These are phyloP conservation scores for Chaetodon auriga DNA, from an alignment of 2,113 vertebrate species.

Conservation along the genomic window DNA sequence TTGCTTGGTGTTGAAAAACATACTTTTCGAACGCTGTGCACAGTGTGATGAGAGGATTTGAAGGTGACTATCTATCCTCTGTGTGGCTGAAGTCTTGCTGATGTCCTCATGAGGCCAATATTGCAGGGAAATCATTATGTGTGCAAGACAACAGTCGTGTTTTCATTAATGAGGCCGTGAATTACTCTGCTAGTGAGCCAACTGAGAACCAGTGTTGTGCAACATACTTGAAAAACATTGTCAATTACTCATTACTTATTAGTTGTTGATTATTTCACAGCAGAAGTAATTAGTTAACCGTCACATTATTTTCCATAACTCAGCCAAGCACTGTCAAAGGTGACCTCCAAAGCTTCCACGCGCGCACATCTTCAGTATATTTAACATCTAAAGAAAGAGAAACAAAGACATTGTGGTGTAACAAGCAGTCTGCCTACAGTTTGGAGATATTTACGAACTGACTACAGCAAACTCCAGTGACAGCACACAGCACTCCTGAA, in stretches of 20 bases:
- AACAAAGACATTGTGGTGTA: neutral
- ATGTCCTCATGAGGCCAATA: neutral
- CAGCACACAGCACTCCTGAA: neutral
- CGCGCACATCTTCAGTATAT: neutral
- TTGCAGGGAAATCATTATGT: neutral
- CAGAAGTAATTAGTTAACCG: neutral
- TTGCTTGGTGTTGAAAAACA: too few species aligned
- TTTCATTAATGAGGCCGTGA: neutral
- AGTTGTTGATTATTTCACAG: neutral
- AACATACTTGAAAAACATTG: neutral
- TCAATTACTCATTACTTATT: neutral
- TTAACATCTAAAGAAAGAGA: neutral
- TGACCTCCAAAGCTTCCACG: neutral
- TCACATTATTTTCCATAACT: neutral
- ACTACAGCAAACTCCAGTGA: neutral
- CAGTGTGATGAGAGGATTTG: too few species aligned
- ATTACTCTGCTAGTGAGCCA: neutral
- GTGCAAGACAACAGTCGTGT: neutral
- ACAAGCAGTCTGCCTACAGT: neutral
- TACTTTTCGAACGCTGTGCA: neutral
- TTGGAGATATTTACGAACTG: neutral
- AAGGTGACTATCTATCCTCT: neutral
- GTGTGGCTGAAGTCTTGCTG: neutral
- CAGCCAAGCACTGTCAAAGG: constrained; percentile 1
- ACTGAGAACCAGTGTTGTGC: neutral